A percentile compares a stretch with the other conserved stretches of the same genome.
phyloP scores from a whole-genome alignment of 2,888 invertebrate species.

The Sphaeridia pumilis region DNA sequence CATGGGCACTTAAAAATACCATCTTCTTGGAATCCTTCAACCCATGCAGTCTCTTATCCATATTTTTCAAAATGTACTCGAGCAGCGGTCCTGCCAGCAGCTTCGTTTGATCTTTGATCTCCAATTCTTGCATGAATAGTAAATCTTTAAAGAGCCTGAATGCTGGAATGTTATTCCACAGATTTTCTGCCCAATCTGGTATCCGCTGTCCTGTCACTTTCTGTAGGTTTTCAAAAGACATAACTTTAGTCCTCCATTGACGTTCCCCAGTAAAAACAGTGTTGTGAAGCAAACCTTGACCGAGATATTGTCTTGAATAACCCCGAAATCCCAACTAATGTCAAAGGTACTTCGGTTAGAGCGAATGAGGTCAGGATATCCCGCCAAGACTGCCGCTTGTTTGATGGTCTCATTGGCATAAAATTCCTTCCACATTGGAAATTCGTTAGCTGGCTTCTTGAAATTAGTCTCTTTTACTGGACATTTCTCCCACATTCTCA shows the following conservation, averaged over 20 bases:
- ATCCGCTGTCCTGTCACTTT: not conserved
- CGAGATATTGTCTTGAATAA: not conserved
- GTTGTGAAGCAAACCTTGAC: not conserved
- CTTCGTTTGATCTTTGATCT: not conserved
- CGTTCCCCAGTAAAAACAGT: not conserved
- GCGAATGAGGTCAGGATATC: not conserved
- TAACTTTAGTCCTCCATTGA: not conserved
- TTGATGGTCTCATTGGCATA: not conserved
- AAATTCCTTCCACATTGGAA: not conserved
- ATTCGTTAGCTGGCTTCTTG: not conserved
- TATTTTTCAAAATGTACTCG: not conserved
- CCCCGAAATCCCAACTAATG: not conserved
- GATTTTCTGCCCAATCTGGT: not conserved
- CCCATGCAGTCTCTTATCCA: not conserved
- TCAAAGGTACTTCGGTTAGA: not conserved
- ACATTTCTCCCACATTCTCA: not conserved
- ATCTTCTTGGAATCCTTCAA: not conserved
- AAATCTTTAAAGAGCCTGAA: not conserved
- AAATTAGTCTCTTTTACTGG: not conserved
- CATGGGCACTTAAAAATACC: conserved; percentile 3
- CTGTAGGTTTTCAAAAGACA: not conserved
- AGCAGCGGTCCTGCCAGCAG: conserved; percentile 5
- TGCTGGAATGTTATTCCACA: not conserved
- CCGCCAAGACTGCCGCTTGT: not conserved
- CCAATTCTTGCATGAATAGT: not conserved